Evolutionary conservation across 2,888 invertebrate genomes (phyloP).

Genomic region (Cephus sareptanus): DNA sequence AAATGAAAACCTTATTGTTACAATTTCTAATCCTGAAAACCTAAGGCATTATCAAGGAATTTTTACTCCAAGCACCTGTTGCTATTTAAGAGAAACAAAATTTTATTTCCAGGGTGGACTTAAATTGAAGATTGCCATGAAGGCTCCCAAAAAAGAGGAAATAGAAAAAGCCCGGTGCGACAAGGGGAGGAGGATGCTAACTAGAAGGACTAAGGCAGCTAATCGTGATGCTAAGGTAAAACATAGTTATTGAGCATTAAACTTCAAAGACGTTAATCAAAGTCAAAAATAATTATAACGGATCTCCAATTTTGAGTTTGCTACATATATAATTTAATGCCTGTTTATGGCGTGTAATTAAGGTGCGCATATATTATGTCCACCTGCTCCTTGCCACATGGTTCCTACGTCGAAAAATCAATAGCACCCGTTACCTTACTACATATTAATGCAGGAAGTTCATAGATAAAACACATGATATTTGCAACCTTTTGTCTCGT

Average conservation of each 20-base stretch:
- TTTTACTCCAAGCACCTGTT: not conserved
- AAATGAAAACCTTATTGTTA: not conserved
- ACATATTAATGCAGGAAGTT: not conserved
- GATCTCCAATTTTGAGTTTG: not conserved
- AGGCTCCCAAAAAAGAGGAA: constrained; percentile 63
- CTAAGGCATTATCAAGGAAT: not conserved
- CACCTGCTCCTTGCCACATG: constrained; percentile 20
- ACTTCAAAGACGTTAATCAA: not conserved
- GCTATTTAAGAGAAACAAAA: not conserved
- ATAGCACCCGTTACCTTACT: constrained; percentile 8
- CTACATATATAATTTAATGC: not conserved
- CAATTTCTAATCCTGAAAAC: not conserved
- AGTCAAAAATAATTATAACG: not conserved
- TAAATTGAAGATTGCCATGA: constrained; percentile 68
- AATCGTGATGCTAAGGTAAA: constrained; percentile 53
- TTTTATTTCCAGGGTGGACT: constrained; percentile 62
- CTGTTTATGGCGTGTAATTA: constrained; percentile 6
- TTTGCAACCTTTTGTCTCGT: not conserved
- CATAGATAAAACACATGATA: not conserved
- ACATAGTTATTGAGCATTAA: constrained; percentile 6
- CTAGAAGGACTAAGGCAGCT: constrained; percentile 52
- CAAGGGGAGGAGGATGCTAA: constrained; percentile 41
- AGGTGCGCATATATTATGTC: constrained; percentile 20
- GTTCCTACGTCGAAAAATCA: constrained; percentile 14
- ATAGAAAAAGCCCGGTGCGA: constrained; percentile 55